Percentiles rank a stretch among this genome's conserved stretches.
These are phyloP conservation scores for Drosophila testacea DNA, from an alignment of 2,888 invertebrate species.

Conservation along the genomic window DNA sequence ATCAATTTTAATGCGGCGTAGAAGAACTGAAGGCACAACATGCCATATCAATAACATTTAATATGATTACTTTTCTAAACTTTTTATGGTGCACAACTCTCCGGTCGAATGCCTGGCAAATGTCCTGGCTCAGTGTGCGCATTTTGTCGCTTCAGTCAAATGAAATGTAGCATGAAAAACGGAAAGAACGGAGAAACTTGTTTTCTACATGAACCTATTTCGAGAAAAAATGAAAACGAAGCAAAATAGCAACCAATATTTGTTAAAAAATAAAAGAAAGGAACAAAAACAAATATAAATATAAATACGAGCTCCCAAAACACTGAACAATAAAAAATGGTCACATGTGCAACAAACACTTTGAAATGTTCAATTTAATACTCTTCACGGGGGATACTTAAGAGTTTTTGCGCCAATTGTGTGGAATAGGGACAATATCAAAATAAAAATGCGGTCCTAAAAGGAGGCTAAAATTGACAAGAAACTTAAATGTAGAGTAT, in stretches of 20 bases:
- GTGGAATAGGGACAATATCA: no score
- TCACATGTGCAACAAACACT: conserved; percentile 69
- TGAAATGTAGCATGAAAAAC: conserved; percentile 75
- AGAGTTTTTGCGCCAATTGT: background rate
- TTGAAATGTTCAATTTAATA: conserved; percentile 24
- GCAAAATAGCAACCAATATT: conserved; percentile 63
- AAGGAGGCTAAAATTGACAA: background rate
- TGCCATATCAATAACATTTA: conserved; percentile 77
- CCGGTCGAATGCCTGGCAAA: conserved; percentile 33
- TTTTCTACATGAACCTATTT: conserved; percentile 35
- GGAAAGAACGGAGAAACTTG: conserved; percentile 42
- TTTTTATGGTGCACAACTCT: conserved; percentile 65
- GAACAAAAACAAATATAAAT: conserved; percentile 38
- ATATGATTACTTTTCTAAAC: conserved; percentile 79
- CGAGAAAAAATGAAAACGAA: conserved; percentile 21
- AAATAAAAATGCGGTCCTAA: no score
- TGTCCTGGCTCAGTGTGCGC: conserved; percentile 28
- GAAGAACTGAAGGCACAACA: conserved; percentile 30
- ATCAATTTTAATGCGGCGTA: conserved; percentile 60
- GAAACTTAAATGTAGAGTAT: conserved; percentile 7
- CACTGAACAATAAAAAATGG: conserved; percentile 77
- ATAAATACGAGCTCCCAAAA: conserved; percentile 58
- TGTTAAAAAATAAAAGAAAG: conserved; percentile 36
- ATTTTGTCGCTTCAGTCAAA: conserved; percentile 46
- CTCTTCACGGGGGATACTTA: background rate